A percentile compares a stretch with the other conserved stretches of the same genome.
These are phyloP conservation scores for Salvelinus fontinalis DNA, from an alignment of 2,113 vertebrate genomes.

Conservation along the genomic window DNA sequence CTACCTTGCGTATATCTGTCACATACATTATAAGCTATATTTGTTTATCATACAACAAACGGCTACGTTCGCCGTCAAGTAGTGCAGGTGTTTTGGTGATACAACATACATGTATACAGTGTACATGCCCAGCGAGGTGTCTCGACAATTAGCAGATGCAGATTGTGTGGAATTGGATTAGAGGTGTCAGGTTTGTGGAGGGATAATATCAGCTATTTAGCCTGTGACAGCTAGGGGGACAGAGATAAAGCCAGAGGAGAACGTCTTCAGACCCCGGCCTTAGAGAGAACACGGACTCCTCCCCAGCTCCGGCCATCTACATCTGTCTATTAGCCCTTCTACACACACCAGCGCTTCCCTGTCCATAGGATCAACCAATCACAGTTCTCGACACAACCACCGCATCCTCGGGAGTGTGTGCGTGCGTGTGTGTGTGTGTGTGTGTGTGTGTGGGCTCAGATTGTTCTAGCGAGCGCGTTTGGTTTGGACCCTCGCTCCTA, in stretches of 20 bases:
- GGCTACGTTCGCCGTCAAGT: too few species aligned
- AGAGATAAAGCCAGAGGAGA: too few species aligned
- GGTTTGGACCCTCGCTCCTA: conserved; percentile 12
- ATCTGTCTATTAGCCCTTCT: background rate
- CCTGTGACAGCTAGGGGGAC: background rate
- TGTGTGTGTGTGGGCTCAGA: conserved; percentile 1
- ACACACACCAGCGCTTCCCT: background rate
- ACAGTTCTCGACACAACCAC: conserved; percentile 1
- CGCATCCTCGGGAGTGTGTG: background rate
- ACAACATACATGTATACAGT: background rate
- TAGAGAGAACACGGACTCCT: conserved; percentile 22
- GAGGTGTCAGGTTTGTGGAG: background rate
- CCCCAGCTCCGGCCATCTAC: conserved; percentile 1
- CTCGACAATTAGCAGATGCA: background rate
- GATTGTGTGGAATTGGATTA: conserved; percentile 20
- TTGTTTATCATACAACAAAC: too few species aligned
- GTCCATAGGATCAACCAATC: conserved; percentile 34
- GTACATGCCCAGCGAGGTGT: background rate
- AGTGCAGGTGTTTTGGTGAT: too few species aligned
- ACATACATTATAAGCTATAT: too few species aligned
- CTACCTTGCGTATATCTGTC: conserved; percentile 12
- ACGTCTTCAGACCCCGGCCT: background rate
- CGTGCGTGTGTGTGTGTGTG: background rate
- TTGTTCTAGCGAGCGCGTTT: conserved; percentile 3
- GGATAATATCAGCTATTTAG: conserved; percentile 4